Base-by-base conservation (phyloP, 2,113 vertebrate genomes). In the Dermatemys mawii region DNA sequence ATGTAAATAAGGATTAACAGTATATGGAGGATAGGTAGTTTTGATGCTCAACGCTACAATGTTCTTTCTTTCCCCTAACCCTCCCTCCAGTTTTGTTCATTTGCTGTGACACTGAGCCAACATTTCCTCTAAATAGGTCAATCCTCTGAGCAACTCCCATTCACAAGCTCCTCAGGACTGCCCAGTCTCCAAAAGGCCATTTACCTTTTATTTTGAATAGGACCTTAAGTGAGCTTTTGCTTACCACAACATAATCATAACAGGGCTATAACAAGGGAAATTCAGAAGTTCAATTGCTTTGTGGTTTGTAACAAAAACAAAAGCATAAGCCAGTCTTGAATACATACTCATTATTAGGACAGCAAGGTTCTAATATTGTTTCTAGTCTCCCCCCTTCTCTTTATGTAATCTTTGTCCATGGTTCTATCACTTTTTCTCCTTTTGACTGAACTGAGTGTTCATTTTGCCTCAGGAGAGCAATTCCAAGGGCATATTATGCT, bases 391-490 rank as follows among this genome's bases (percentile, higher is more conserved):
- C 78, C 81, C 89, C 38, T 49, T 93, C 60, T 54, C 92, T 91
- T 96, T 79, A 95, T 94, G 51, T 83, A 90, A 88, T 94, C 80
- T 85, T 41, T 51, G 27, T 24, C 24, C 41, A 73, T 73, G 54
- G 41, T 24, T 17, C 41, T 44, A 35, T n/a, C 49, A 27, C 32
- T 75, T 92, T 90, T 84, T 93, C 75, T 87, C 84, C 93, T 94
- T 90, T n/a, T 67, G 19, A 63, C 73, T 84, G 49, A 93, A 97
- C 96, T 88, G 94, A 78, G 82, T 90, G 84, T 75, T 93, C 81
- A 91, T 80, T 96, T 95, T 55, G 92, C 88, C 92, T 96, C 49
- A 94, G 93, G 97, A 92, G 89, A 88, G 57, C 54, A 92, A 86
- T 83, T 81, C 57, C n/a, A 80, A 24, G 32, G 57, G 79, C 26